Evolutionary conservation across 1,140 invertebrate species (phyloP).

Genomic region (Sinella curviseta): DNA sequence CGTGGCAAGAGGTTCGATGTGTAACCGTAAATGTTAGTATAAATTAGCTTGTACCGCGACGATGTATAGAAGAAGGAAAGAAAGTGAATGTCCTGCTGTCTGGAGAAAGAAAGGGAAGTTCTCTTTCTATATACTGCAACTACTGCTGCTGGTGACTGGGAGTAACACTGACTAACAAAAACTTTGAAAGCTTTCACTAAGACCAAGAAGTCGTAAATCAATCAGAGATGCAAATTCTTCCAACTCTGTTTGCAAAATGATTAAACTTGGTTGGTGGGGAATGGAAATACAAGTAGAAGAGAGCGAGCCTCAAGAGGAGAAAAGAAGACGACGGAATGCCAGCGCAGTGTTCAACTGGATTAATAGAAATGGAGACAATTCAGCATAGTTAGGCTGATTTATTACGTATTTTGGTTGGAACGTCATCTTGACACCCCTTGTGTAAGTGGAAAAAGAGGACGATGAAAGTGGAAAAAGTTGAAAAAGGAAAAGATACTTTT

Average conservation of each 20-base stretch:
- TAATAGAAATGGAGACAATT: slow-evolving; percentile 20
- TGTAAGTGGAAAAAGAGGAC: too few species aligned
- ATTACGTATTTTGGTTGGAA: not conserved
- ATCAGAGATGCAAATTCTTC: slow-evolving; percentile 22
- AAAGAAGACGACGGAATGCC: not conserved
- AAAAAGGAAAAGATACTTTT: too few species aligned
- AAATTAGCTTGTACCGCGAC: not conserved
- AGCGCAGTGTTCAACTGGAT: not conserved
- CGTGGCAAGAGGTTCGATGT: not conserved
- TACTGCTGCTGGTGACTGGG: not conserved
- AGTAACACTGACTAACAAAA: not conserved
- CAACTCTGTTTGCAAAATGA: slow-evolving; percentile 15
- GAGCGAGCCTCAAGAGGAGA: too few species aligned
- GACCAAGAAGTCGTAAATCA: slow-evolving; percentile 21
- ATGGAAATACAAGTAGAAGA: not conserved
- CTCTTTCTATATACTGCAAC: not conserved
- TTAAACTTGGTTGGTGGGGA: not conserved
- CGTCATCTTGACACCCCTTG: too few species aligned
- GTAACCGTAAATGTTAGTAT: not conserved
- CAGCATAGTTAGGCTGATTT: slow-evolving; percentile 10
- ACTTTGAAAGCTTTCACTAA: not conserved
- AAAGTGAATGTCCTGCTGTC: too few species aligned
- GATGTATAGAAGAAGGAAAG: too few species aligned
- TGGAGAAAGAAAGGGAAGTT: not conserved
- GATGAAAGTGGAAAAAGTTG: not conserved